These are phyloP conservation scores for Zaprionus tsacasi DNA, from an alignment of 1,140 invertebrate genomes.

Conservation along the genomic window DNA sequence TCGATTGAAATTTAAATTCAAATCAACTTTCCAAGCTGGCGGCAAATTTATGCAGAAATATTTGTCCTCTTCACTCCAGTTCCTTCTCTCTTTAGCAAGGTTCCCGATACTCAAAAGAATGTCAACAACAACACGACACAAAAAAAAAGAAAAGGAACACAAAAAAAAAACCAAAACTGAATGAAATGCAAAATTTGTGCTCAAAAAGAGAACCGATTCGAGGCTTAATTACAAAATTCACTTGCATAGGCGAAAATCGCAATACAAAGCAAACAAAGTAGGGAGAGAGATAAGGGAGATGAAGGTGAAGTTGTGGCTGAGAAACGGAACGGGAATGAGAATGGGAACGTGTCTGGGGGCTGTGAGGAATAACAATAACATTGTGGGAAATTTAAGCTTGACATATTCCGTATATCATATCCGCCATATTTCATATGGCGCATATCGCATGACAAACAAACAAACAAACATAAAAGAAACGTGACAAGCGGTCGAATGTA, in stretches of 20 bases:
- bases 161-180: not conserved
- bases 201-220: slow-evolving; percentile 28
- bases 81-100: not conserved
- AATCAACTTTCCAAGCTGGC: slow-evolving; percentile 49
- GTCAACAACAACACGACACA: slow-evolving; percentile 29
- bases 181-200: slow-evolving; percentile 47
- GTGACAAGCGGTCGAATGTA: slow-evolving; percentile 24
- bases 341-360: not conserved
- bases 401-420: slow-evolving; percentile 39
- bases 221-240: slow-evolving; percentile 48
- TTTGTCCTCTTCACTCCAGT: slow-evolving; percentile 2
- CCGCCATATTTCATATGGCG: slow-evolving; percentile 16
- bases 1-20: slow-evolving; percentile 53
- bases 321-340: not conserved
- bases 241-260: slow-evolving; percentile 38
- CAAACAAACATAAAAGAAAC: slow-evolving; percentile 44
- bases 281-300: not conserved
- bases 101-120: slow-evolving; percentile 24
- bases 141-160: not conserved
- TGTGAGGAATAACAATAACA: slow-evolving; percentile 12
- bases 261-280: slow-evolving; percentile 1
- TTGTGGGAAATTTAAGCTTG: slow-evolving; percentile 34
- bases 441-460: slow-evolving; percentile 40
- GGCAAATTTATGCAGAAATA: slow-evolving; percentile 51
- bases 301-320: not conserved